These are phyloP conservation scores for Drosophila silvestris DNA, from an alignment of 2,888 invertebrate species.

Conservation along the genomic window DNA sequence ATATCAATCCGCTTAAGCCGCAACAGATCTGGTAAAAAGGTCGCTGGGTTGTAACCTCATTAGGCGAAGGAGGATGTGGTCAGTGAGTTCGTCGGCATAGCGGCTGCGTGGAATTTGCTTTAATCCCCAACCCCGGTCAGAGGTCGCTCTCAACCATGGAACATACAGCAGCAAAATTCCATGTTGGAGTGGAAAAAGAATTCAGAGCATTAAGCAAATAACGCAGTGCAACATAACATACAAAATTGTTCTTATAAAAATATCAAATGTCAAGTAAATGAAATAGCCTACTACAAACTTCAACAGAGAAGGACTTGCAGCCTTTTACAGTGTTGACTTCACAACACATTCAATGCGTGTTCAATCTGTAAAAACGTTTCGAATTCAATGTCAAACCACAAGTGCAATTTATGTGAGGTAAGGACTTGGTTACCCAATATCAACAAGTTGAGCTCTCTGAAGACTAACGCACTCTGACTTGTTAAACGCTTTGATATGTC, in stretches of 20 bases:
- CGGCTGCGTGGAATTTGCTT: neutral
- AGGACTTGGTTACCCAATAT: neutral
- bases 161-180: neutral
- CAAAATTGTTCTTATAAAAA: neutral
- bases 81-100: neutral
- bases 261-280: neutral
- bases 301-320: neutral
- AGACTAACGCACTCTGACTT: neutral
- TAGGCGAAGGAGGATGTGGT: neutral
- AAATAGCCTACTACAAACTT: neutral
- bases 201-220: neutral
- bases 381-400: neutral
- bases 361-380: neutral
- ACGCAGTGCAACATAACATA: too few species aligned
- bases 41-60: neutral
- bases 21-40: neutral
- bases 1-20: neutral
- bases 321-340: too few species aligned
- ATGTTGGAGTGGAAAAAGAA: neutral
- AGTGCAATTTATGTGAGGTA: neutral
- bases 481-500: constrained; percentile 14
- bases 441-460: neutral
- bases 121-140: neutral
- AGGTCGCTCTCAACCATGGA: neutral
- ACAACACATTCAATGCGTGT: neutral